phyloP scores from a whole-genome alignment of 2,888 invertebrate genomes.

The Villa cingulata region DNA sequence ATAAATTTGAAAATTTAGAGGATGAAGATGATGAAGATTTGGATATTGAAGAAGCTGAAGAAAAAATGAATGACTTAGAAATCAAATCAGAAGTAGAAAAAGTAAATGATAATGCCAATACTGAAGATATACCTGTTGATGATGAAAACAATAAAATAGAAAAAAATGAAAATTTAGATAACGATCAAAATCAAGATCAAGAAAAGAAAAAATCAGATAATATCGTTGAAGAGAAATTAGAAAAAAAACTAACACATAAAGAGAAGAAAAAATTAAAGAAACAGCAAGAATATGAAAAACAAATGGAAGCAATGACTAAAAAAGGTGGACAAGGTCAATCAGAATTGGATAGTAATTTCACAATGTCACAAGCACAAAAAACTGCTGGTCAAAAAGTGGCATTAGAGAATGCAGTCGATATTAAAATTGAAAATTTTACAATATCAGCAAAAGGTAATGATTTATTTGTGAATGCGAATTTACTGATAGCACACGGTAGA shows the following conservation, averaged over 20 bases:
- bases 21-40: constrained; percentile 6
- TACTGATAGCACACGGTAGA: constrained; percentile 84
- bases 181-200: constrained; percentile 1
- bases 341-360: constrained; percentile 85
- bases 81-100: constrained; percentile 11
- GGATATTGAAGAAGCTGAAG: constrained; percentile 17
- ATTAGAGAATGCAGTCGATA: constrained; percentile 88
- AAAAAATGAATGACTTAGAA: constrained; percentile 28
- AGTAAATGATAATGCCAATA: constrained; percentile 25
- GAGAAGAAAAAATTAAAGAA: constrained; percentile 86
- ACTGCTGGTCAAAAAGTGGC: constrained; percentile 62
- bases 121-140: constrained; percentile 20
- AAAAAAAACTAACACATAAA: constrained; percentile 75
- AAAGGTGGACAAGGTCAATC: constrained; percentile 83
- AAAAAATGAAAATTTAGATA: constrained; percentile 11
- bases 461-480: constrained; percentile 87
- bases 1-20: constrained; percentile 5
- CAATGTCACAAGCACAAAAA: constrained; percentile 73
- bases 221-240: constrained; percentile 22
- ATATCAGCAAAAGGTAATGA: constrained; percentile 96
- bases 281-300: constrained; percentile 75
- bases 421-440: constrained; percentile 96
- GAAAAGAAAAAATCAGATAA: neutral
- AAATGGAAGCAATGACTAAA: constrained; percentile 70
- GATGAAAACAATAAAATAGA: constrained; percentile 12